Evolutionary conservation across 2,113 vertebrate genomes (phyloP).

Genomic region (Coturnix japonica): DNA sequence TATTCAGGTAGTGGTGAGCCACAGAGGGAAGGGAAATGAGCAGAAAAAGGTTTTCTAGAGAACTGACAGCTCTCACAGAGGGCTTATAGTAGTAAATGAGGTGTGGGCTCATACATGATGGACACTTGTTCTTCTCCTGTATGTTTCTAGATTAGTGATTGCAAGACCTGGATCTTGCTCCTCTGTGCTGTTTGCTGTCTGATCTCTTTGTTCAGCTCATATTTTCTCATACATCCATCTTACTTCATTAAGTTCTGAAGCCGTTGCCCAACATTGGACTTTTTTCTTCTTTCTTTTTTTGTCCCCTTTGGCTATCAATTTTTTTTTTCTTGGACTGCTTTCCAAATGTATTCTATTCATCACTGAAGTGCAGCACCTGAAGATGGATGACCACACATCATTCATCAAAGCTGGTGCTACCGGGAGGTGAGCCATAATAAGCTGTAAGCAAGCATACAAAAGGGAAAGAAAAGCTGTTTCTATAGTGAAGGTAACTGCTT

Average conservation of each 20-base stretch:
- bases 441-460: background rate
- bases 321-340: conserved; percentile 7
- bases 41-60: background rate
- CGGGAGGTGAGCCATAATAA: conserved; percentile 6
- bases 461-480: background rate
- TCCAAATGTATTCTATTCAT: conserved; percentile 57
- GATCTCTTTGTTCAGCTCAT: background rate
- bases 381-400: conserved; percentile 51
- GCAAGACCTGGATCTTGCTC: background rate
- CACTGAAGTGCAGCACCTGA: background rate
- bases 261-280: background rate
- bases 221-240: background rate
- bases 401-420: conserved; percentile 32
- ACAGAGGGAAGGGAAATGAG: background rate
- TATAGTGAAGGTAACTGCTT: background rate
- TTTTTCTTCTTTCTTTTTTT: background rate
- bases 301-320: conserved; percentile 25
- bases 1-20: background rate
- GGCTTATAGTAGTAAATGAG: background rate
- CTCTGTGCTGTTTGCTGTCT: background rate
- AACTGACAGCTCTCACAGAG: background rate
- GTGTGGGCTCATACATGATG: accelerated
- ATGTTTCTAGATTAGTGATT: background rate
- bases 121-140: background rate
- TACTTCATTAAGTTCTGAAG: background rate